Conservation (phyloP, 2,888 invertebrate genomes). For the Anoplius nigerrimus region DNA sequence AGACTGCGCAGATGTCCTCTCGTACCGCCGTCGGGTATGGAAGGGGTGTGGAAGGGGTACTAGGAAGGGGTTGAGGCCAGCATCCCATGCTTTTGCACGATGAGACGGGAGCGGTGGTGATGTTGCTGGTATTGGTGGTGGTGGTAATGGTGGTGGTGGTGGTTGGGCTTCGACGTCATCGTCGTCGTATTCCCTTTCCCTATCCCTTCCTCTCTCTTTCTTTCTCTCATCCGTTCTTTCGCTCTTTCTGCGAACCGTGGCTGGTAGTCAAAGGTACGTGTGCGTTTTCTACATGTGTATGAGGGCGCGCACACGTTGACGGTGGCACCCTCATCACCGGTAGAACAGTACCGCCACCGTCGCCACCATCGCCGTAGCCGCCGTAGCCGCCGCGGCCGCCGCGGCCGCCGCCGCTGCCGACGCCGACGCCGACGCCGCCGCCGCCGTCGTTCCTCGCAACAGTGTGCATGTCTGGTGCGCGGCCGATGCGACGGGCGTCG, state of each 20-base stretch:
- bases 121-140: slow-evolving; percentile 16
- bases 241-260: too few species aligned
- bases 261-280: neutral
- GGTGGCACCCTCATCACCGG: too few species aligned
- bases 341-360: neutral
- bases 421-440: slow-evolving; percentile 28
- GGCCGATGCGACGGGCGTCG: slow-evolving; percentile 67
- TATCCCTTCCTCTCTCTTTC: neutral
- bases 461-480: slow-evolving; percentile 33
- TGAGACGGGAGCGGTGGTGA: slow-evolving; percentile 5
- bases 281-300: too few species aligned
- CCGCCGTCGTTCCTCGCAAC: neutral
- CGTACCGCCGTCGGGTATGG: slow-evolving; percentile 2
- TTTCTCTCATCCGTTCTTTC: slow-evolving; percentile 8
- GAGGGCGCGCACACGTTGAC: too few species aligned
- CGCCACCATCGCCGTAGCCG: neutral
- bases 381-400: neutral
- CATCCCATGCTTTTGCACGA: slow-evolving; percentile 34
- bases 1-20: slow-evolving; percentile 40
- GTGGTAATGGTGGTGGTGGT: slow-evolving; percentile 9
- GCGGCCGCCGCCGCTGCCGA: slow-evolving; percentile 26
- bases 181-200: neutral
- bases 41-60: slow-evolving; percentile 5
- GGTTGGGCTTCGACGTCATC: slow-evolving; percentile 5
- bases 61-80: neutral